Evolutionary conservation across 1,140 invertebrate genomes (phyloP), one percentile per base, ranked within the genome.

Genomic region (Tetragnatha versicolor): DNA sequence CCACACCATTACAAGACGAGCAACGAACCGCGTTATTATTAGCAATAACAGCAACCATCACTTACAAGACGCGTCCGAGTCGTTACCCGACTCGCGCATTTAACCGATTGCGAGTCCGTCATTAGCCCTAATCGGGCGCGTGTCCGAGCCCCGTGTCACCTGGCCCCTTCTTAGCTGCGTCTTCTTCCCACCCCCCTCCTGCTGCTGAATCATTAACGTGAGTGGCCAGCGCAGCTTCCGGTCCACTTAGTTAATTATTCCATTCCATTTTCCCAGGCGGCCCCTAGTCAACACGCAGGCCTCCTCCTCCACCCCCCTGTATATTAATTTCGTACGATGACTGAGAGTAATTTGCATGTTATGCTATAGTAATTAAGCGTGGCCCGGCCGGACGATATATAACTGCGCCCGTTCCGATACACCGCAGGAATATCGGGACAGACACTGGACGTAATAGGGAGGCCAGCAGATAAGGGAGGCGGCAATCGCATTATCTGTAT

Each of bases 201-300:
- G 29, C 68, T 51, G 31, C 76, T 68, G 76, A 78, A 78, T 78
- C 76, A 78, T 78, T 78, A 78, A 78, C 76, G 51, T 60, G 76
- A 78, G 76, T 78, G 76, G 63, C 25, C 76, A 60, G 61, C 63
- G 63, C 35, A n/a, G 76, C 76, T 78, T 78, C 76, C 76, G 76
- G 76, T 78, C 65, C 76, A 78, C 76, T 78, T 78, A 78, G 76
- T 78, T 78, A 78, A 78, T 78, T 78, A 78, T 78, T 78, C 76
- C 76, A 78, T 78, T 78, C 76, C 76, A 78, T 78, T 78, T 78
- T 78, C 76, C 76, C 76, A 42, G 29, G 22, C 35, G 39, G 69
- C 45, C 25, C 63, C 51, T 20, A 37, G 39, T 37, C 35, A 33
- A 37, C 39, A 17, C 35, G 22, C 61, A 78, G 61, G 49, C 20